Evolutionary conservation across 2,113 vertebrate genomes (phyloP).

Genomic region (Vidua macroura): DNA sequence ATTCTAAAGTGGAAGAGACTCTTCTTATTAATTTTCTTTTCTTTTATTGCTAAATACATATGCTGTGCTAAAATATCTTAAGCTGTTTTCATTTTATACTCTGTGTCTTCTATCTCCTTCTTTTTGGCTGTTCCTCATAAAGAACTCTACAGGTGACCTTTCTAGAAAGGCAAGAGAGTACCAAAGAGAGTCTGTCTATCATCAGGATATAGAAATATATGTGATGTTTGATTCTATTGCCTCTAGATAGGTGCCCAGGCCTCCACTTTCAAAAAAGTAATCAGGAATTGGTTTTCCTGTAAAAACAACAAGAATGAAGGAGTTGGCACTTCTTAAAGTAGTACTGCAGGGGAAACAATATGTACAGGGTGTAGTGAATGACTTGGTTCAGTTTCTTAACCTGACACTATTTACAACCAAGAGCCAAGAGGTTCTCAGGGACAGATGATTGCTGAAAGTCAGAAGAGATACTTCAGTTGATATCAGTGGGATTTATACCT

Average conservation of each 20-base stretch:
- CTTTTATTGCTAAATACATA: neutral
- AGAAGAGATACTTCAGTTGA: neutral
- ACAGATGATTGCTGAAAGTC: neutral
- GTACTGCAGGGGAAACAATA: neutral
- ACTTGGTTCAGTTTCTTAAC: neutral
- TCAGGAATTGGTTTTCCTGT: neutral
- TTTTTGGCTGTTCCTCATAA: neutral
- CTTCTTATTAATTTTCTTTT: neutral
- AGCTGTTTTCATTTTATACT: neutral
- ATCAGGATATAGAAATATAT: neutral
- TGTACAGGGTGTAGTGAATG: fast-evolving
- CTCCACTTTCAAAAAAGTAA: neutral
- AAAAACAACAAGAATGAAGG: neutral
- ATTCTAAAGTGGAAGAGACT: neutral
- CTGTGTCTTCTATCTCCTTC: fast-evolving
- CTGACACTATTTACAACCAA: neutral
- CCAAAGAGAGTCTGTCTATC: neutral
- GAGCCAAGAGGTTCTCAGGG: neutral
- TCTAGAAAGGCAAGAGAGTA: neutral
- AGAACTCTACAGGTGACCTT: neutral
- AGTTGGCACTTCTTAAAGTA: neutral
- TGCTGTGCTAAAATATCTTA: neutral
- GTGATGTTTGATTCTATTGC: neutral
- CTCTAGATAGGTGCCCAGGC: neutral
- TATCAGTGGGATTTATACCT: neutral